These are phyloP conservation scores for Nasonia oneida DNA, from an alignment of 2,888 invertebrate genomes.

Conservation along the genomic window DNA sequence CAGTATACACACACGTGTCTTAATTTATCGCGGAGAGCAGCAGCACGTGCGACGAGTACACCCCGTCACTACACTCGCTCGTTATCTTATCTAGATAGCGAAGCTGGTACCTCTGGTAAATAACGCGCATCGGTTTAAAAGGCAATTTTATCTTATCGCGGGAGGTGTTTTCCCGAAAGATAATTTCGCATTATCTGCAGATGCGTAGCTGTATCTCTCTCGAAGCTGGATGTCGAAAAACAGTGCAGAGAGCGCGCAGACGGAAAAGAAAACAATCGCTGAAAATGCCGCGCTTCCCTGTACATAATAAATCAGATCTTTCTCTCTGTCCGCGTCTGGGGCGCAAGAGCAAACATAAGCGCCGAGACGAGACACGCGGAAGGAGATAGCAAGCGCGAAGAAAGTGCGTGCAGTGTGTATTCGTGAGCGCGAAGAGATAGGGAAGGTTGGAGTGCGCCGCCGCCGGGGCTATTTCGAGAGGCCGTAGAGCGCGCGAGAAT, in stretches of 20 bases:
- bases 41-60: no score
- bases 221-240: not conserved
- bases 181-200: not conserved
- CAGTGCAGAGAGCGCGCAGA: no score
- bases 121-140: conserved; percentile 2
- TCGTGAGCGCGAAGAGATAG: no score
- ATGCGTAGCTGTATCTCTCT: not conserved
- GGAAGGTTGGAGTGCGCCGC: not conserved
- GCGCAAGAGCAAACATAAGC: not conserved
- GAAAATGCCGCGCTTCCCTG: no score
- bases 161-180: not conserved
- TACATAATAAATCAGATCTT: no score
- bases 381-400: not conserved
- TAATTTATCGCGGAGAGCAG: no score
- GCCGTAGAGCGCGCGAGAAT: not conserved
- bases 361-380: not conserved
- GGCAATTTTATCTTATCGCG: conserved; percentile 4
- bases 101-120: conserved; percentile 1
- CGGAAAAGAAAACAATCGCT: no score
- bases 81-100: conserved; percentile 21
- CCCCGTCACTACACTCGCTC: not conserved
- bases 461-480: not conserved
- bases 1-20: no score
- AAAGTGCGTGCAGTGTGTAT: not conserved
- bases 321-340: not conserved